Evolutionary conservation across 2,888 invertebrate genomes (phyloP).

Genomic region (Athetis lepigone): DNA sequence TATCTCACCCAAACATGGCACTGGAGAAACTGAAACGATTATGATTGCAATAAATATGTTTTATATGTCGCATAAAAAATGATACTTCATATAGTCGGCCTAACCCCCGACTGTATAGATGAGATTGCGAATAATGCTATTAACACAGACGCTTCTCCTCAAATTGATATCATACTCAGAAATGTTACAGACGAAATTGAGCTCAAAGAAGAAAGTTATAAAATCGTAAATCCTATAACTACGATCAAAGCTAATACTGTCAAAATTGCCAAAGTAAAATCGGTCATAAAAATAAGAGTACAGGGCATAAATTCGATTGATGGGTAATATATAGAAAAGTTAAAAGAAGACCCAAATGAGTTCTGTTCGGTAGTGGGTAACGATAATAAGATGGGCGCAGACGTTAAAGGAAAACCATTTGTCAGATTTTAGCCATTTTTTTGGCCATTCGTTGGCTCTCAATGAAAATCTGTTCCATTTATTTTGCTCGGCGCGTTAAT

Average conservation of each 20-base stretch:
- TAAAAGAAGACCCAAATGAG: conserved; percentile 87
- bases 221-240: conserved; percentile 64
- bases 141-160: conserved; percentile 91
- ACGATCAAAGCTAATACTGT: conserved; percentile 66
- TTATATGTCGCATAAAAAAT: conserved; percentile 90
- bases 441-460: conserved; percentile 86
- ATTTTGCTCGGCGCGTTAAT: conserved; percentile 83
- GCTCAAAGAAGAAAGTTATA: conserved; percentile 63
- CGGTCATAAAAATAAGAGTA: conserved; percentile 55
- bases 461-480: conserved; percentile 90
- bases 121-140: conserved; percentile 91
- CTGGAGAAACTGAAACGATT: conserved; percentile 87
- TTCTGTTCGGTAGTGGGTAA: conserved; percentile 90
- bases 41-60: conserved; percentile 90
- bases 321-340: conserved; percentile 70
- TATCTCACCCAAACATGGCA: conserved; percentile 84
- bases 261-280: conserved; percentile 64
- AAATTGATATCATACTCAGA: conserved; percentile 88
- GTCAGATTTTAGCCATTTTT: conserved; percentile 90
- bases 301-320: conserved; percentile 68
- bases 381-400: conserved; percentile 91
- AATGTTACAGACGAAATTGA: conserved; percentile 68
- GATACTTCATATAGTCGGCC: conserved; percentile 86
- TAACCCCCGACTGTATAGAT: conserved; percentile 90
- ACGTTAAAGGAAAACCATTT: conserved; percentile 91